Percentiles rank a stretch among this genome's conserved stretches.
Conservation (phyloP, 2,888 invertebrate species). For the Lottia scabra region DNA sequence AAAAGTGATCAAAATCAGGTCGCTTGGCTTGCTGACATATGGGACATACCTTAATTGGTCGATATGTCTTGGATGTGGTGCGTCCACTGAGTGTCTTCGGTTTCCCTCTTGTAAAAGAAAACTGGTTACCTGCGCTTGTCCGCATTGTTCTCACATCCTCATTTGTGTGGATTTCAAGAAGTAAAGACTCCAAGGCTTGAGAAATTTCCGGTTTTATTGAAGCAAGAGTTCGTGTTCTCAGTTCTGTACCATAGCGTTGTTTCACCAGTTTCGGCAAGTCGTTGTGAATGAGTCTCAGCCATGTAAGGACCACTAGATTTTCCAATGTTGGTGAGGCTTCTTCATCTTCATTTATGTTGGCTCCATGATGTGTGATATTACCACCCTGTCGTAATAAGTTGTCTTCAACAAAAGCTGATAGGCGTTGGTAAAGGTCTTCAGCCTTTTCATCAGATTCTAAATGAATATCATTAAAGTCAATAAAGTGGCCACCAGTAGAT, state of each 20-base stretch:
- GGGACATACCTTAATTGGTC: not conserved
- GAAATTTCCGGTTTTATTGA: constrained; percentile 30
- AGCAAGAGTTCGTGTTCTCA: constrained; percentile 19
- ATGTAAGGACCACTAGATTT: constrained; percentile 19
- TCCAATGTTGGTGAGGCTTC: constrained; percentile 26
- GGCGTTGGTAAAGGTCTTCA: constrained; percentile 33
- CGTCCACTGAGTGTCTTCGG: not conserved
- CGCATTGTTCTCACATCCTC: not conserved
- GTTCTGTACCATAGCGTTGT: constrained; percentile 27
- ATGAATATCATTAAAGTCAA: constrained; percentile 28
- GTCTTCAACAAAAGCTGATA: constrained; percentile 36
- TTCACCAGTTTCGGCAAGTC: constrained; percentile 17
- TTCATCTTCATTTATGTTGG: constrained; percentile 13
- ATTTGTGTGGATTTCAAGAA: not conserved
- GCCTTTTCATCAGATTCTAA: constrained; percentile 34
- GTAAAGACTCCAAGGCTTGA: constrained; percentile 20
- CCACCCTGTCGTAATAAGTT: constrained; percentile 25
- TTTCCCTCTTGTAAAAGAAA: not conserved
- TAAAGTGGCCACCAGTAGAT: constrained; percentile 37
- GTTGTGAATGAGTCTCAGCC: constrained; percentile 19
- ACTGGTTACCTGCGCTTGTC: too few relatives aligned
- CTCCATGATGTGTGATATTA: constrained; percentile 16
- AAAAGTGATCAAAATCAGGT: not conserved
- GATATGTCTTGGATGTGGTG: not conserved
- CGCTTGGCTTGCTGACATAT: not conserved